Conservation (phyloP, 2,113 vertebrate species). For the Ariopsis seemanni region DNA sequence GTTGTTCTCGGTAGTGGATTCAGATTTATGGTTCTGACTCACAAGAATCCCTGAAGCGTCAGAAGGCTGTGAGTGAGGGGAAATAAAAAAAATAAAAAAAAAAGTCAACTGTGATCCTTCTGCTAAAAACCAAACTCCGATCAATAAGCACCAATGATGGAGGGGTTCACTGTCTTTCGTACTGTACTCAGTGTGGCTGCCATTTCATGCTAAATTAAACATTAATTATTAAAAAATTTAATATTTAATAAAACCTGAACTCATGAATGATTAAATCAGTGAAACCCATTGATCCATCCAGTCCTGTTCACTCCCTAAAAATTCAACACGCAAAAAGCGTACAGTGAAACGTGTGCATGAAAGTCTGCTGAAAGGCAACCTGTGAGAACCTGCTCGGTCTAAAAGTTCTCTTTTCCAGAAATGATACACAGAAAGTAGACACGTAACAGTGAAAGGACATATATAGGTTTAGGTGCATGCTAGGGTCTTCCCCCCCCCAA, state of each 20-base stretch:
- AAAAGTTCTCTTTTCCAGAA: background rate
- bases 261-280: background rate
- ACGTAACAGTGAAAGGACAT: background rate
- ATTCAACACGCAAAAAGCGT: background rate
- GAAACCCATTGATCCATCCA: background rate
- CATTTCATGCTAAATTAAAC: background rate
- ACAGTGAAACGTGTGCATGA: background rate
- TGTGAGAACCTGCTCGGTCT: background rate
- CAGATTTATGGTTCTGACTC: background rate
- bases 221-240: background rate
- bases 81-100: background rate
- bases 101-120: background rate
- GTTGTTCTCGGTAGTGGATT: background rate
- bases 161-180: background rate
- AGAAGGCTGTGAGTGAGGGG: background rate
- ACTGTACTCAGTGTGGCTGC: background rate
- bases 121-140: background rate
- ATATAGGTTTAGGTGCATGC: background rate
- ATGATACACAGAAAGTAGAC: background rate
- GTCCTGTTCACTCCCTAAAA: background rate
- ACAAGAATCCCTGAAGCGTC: background rate
- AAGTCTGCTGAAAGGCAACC: background rate
- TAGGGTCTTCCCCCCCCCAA: background rate
- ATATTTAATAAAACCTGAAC: constrained; percentile 20
- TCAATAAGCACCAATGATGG: background rate